Percentiles rank a stretch among this genome's conserved stretches.
These are phyloP conservation scores for Leptatherina wallacei DNA, from an alignment of 2,797 vertebrate species.

Conservation along the genomic window DNA sequence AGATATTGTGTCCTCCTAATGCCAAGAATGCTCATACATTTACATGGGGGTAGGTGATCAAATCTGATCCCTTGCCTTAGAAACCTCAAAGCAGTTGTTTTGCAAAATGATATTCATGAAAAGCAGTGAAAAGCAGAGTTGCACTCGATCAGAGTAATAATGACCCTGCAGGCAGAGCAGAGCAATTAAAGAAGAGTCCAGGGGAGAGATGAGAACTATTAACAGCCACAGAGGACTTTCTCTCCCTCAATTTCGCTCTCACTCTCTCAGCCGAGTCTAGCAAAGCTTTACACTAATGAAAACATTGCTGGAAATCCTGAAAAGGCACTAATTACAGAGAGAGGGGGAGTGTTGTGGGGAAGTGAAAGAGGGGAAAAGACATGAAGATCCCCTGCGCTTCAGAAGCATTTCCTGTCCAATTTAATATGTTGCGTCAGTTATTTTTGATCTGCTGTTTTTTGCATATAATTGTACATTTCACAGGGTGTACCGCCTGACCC, in stretches of 20 bases:
- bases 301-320: slow-evolving; percentile 72
- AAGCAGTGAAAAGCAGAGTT: slow-evolving; percentile 74
- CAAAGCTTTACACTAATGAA: slow-evolving; percentile 71
- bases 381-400: slow-evolving; percentile 68
- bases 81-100: slow-evolving; percentile 77
- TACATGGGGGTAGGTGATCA: slow-evolving; percentile 59
- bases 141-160: slow-evolving; percentile 81
- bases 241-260: slow-evolving; percentile 48
- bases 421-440: slow-evolving; percentile 82
- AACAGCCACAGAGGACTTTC: slow-evolving; percentile 77
- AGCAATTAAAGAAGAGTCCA: slow-evolving; percentile 83
- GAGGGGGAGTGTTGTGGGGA: slow-evolving; percentile 24
- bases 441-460: slow-evolving; percentile 76
- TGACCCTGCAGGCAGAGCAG: slow-evolving; percentile 80
- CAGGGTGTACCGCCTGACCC: slow-evolving; percentile 51
- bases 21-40: slow-evolving; percentile 49
- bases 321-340: slow-evolving; percentile 78
- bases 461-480: slow-evolving; percentile 60
- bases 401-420: slow-evolving; percentile 78
- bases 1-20: slow-evolving; percentile 61
- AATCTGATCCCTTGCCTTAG: slow-evolving; percentile 60
- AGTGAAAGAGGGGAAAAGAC: slow-evolving; percentile 33
- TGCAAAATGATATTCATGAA: slow-evolving; percentile 78
- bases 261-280: slow-evolving; percentile 43
- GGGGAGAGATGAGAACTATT: slow-evolving; percentile 83